Conservation (phyloP, 2,888 invertebrate species). For the Mayetiola destructor region DNA sequence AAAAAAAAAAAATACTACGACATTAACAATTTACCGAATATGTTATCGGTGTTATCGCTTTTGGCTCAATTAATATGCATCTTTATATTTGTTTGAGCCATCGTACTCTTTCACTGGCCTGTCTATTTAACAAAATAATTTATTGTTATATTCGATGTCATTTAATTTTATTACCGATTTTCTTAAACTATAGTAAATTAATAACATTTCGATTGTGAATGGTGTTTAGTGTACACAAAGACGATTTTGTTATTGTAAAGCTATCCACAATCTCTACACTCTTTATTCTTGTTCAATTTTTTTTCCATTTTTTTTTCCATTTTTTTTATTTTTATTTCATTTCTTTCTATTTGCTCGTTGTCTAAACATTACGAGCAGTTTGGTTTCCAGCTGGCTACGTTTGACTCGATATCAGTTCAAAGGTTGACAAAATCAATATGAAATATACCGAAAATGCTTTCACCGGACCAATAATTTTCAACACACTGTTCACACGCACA, state of each 20-base stretch:
- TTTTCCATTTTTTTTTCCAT: too few species aligned
- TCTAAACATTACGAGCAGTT: too few species aligned
- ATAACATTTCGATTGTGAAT: background rate
- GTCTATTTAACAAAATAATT: constrained; percentile 11
- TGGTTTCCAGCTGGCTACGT: too few species aligned
- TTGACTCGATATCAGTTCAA: too few species aligned
- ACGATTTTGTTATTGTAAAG: too few species aligned
- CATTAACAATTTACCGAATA: background rate
- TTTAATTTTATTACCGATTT: constrained; percentile 12
- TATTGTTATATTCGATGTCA: constrained; percentile 12
- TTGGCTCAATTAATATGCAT: constrained; percentile 10
- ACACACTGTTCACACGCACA: background rate
- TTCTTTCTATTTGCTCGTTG: too few species aligned
- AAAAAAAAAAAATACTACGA: background rate
- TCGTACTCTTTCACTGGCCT: background rate
- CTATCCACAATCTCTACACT: too few species aligned
- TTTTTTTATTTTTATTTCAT: too few species aligned
- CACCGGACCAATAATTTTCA: too few species aligned
- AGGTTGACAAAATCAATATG: background rate
- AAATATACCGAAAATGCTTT: background rate
- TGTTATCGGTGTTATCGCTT: constrained; percentile 9
- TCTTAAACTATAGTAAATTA: constrained; percentile 12
- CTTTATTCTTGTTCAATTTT: too few species aligned
- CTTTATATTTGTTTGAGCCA: background rate
- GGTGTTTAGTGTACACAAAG: background rate